These are phyloP conservation scores for Vulpes ferrilata DNA, from an alignment of 2,113 vertebrate species.

Conservation along the genomic window DNA sequence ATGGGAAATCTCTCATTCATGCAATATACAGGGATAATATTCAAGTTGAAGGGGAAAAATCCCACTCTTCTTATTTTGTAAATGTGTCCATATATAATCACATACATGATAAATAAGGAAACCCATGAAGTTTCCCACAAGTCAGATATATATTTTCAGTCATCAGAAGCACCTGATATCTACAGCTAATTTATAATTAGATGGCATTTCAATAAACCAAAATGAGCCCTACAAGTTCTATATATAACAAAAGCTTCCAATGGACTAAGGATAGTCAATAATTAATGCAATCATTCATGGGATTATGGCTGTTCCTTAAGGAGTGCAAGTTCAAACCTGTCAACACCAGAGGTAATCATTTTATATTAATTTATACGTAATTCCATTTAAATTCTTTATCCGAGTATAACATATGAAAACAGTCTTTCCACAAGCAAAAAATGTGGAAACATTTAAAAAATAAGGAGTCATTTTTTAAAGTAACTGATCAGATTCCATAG, in stretches of 20 bases:
- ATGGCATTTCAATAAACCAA: constrained; percentile 78
- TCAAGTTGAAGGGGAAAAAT: constrained; percentile 59
- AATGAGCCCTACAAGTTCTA: constrained; percentile 78
- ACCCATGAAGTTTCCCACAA: constrained; percentile 28
- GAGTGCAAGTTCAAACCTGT: constrained; percentile 86
- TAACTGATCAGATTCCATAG: constrained; percentile 81
- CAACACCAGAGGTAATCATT: constrained; percentile 80
- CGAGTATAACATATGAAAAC: constrained; percentile 88
- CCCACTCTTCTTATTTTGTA: constrained; percentile 72
- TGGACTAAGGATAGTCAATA: constrained; percentile 74
- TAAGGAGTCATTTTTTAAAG: constrained; percentile 81
- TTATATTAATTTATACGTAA: constrained; percentile 84
- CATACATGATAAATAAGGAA: constrained; percentile 77
- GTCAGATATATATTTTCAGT: constrained; percentile 64
- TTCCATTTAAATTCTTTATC: constrained; percentile 86
- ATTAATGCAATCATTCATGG: constrained; percentile 73
- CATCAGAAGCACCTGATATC: constrained; percentile 80
- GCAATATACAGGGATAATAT: constrained; percentile 79
- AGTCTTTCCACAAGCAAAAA: constrained; percentile 91
- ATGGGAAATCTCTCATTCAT: constrained; percentile 79
- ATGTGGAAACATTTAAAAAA: constrained; percentile 88
- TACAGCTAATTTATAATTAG: constrained; percentile 65
- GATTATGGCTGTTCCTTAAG: constrained; percentile 86
- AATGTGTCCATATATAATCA: constrained; percentile 76
- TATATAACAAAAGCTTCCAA: constrained; percentile 73